Conservation (phyloP, 2,113 vertebrate genomes). For the Pluvianellus socialis region DNA sequence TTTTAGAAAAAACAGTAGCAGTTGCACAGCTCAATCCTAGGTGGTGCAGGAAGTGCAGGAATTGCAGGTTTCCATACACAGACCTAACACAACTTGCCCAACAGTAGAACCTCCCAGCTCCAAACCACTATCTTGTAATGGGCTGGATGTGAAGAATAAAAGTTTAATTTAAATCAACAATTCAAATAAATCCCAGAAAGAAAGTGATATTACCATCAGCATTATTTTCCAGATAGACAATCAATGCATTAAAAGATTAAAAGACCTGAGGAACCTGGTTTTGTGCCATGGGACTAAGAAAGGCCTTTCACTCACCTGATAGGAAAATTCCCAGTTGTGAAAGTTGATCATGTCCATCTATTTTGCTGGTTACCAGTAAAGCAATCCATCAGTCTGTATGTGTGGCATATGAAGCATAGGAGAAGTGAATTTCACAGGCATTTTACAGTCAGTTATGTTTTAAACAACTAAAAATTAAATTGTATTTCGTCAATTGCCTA, state of each 20-base stretch:
- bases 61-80: background rate
- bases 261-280: background rate
- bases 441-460: slow-evolving; percentile 16
- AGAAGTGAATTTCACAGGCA: slow-evolving; percentile 25
- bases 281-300: background rate
- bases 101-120: background rate
- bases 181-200: background rate
- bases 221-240: background rate
- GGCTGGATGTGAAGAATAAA: background rate
- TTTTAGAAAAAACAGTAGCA: background rate
- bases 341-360: slow-evolving; percentile 6
- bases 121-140: background rate
- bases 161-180: background rate
- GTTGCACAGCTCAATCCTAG: background rate
- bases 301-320: background rate
- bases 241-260: background rate
- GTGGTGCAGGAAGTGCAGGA: background rate
- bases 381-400: slow-evolving; percentile 26
- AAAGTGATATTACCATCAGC: background rate
- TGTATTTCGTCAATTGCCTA: slow-evolving; percentile 5
- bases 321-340: background rate
- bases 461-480: slow-evolving; percentile 48
- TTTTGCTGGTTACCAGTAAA: slow-evolving; percentile 19
- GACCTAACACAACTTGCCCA: background rate
- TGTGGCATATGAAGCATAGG: slow-evolving; percentile 13